A percentile compares a stretch with the other conserved stretches of the same genome.
Evolutionary conservation across 2,888 invertebrate species (phyloP).

Genomic region (Orthosia gothica): DNA sequence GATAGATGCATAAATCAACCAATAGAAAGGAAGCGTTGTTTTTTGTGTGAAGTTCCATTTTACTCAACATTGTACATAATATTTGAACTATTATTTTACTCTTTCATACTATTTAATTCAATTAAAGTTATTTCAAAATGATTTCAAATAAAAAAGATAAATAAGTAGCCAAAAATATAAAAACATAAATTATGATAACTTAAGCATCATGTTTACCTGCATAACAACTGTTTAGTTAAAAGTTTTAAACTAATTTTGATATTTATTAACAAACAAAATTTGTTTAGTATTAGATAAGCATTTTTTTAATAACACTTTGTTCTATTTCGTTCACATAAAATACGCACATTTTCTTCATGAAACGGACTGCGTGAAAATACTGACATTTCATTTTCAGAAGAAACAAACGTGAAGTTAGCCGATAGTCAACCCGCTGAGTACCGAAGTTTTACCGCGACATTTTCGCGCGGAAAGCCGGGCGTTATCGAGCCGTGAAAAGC

Average conservation of each 20-base stretch:
- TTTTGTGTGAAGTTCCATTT: conserved; percentile 71
- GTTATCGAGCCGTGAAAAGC: conserved; percentile 91
- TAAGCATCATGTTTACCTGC: not conserved
- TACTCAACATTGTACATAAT: conserved; percentile 44
- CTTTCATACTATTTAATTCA: not conserved
- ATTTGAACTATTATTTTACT: not conserved
- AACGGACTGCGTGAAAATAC: conserved; percentile 70
- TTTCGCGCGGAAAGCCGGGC: conserved; percentile 92
- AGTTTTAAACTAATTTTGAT: accelerated
- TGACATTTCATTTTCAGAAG: conserved; percentile 87
- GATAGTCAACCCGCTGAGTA: conserved; percentile 78
- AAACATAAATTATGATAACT: not conserved
- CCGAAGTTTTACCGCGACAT: conserved; percentile 90
- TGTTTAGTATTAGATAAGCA: accelerated
- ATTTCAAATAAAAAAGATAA: not conserved
- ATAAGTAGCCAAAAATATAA: too few species aligned
- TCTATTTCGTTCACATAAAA: not conserved
- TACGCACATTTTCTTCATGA: conserved; percentile 66
- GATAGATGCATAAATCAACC: conserved; percentile 72
- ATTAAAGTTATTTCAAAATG: not conserved
- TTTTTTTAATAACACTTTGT: not conserved
- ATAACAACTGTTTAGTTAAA: not conserved
- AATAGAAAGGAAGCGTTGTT: conserved; percentile 78
- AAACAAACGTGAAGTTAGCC: conserved; percentile 90
- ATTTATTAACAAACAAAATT: not conserved